phyloP scores from a whole-genome alignment of 2,797 vertebrate species.

The Anas capensis region DNA sequence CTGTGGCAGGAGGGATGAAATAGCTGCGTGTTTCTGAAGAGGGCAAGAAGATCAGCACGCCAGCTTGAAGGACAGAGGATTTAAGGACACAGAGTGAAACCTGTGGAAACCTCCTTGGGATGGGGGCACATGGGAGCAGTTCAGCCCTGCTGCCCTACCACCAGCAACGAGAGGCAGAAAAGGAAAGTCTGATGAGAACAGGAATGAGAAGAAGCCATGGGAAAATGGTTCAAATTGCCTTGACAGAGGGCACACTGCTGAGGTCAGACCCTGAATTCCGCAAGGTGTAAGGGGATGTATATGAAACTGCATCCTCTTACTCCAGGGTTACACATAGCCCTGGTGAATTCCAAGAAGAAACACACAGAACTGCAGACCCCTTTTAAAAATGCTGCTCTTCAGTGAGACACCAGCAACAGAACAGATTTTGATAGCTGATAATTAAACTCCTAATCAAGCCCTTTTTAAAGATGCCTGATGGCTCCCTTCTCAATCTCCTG shows the following conservation, averaged over 20 bases:
- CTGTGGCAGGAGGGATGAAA: neutral
- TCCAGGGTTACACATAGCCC: slow-evolving; percentile 26
- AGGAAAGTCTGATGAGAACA: neutral
- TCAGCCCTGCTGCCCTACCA: neutral
- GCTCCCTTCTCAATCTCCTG: slow-evolving; percentile 38
- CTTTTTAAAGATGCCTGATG: slow-evolving; percentile 1
- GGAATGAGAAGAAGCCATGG: slow-evolving; percentile 35
- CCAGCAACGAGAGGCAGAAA: neutral
- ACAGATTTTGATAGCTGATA: slow-evolving; percentile 38
- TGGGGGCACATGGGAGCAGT: fast-evolving
- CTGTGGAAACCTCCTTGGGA: neutral
- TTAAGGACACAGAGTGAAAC: neutral
- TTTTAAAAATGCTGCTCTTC: slow-evolving; percentile 9
- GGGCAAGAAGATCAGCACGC: neutral
- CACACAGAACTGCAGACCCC: neutral
- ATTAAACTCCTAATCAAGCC: slow-evolving; percentile 60
- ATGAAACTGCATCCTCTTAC: slow-evolving; percentile 14
- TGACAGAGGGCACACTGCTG: neutral
- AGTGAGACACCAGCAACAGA: slow-evolving; percentile 8
- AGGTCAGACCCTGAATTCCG: slow-evolving; percentile 19
- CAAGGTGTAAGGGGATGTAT: neutral
- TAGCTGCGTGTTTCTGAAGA: neutral
- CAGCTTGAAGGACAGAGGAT: neutral
- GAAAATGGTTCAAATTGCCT: slow-evolving; percentile 41
- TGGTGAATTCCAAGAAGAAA: slow-evolving; percentile 21